These are phyloP conservation scores for Urocynchramus pylzowi DNA, from an alignment of 2,113 vertebrate species.

Conservation along the genomic window DNA sequence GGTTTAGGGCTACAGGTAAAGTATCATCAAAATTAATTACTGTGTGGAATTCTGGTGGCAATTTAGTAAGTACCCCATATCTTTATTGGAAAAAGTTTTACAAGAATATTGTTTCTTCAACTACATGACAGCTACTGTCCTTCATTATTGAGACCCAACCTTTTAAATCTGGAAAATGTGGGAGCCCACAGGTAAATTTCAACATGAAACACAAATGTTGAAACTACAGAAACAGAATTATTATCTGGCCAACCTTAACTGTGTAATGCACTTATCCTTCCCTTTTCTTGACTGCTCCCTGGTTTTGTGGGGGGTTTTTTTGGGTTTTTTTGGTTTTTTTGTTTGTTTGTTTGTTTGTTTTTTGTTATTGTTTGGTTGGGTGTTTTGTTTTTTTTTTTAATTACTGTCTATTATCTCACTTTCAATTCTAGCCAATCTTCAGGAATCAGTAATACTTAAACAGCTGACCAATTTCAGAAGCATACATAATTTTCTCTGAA, in stretches of 20 bases:
- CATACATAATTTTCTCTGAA: not conserved
- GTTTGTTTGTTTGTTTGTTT: not conserved
- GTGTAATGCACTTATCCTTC: rapidly evolving
- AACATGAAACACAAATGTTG: not conserved
- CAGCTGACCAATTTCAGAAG: not conserved
- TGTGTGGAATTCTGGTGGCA: not conserved
- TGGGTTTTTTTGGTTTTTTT: too few species aligned
- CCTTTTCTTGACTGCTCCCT: not conserved
- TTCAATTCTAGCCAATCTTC: not conserved
- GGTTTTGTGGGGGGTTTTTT: rapidly evolving
- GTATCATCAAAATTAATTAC: not conserved
- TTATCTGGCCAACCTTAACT: not conserved
- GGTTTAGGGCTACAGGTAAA: not conserved
- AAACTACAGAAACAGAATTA: not conserved
- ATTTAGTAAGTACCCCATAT: not conserved
- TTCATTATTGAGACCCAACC: rapidly evolving
- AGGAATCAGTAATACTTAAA: not conserved
- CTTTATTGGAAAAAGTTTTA: not conserved
- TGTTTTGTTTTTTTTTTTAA: not conserved
- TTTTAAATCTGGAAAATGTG: not conserved
- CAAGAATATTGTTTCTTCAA: not conserved
- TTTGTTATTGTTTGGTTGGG: not conserved
- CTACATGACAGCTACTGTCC: not conserved
- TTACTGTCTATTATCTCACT: not conserved
- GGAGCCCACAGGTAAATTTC: not conserved